These are phyloP conservation scores for Corythoichthys haematopterus DNA, from an alignment of 2,113 vertebrate species.

Conservation along the genomic window DNA sequence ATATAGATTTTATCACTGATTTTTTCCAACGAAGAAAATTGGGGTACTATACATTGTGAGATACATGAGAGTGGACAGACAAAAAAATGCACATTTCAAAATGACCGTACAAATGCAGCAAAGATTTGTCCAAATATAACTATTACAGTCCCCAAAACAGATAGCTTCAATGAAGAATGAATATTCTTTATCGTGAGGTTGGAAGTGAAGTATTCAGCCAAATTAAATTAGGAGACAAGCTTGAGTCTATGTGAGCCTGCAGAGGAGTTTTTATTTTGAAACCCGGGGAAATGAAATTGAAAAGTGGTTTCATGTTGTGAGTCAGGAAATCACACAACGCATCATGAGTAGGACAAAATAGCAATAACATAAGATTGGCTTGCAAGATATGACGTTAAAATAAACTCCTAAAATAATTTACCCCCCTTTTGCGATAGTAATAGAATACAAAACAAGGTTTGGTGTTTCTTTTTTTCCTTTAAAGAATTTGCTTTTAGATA, in stretches of 20 bases:
- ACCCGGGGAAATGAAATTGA: conserved; percentile 51
- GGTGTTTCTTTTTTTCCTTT: too few species aligned
- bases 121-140: not conserved
- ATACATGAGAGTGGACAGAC: not conserved
- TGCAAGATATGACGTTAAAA: too few species aligned
- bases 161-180: conserved; percentile 23
- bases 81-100: not conserved
- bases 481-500: too few species aligned
- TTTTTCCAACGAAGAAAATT: not conserved
- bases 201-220: conserved; percentile 53
- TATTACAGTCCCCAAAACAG: not conserved
- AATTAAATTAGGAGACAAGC: conserved; percentile 51
- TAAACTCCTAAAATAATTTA: too few species aligned
- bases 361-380: not conserved
- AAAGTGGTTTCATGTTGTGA: conserved; percentile 45
- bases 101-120: not conserved
- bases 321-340: conserved; percentile 28
- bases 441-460: too few species aligned
- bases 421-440: too few species aligned
- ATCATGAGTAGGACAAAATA: not conserved
- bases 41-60: not conserved
- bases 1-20: not conserved
- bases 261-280: conserved; percentile 47
- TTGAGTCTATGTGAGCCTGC: conserved; percentile 35
- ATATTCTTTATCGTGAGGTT: conserved; percentile 35